Evolutionary conservation across 1,140 invertebrate genomes (phyloP), one percentile per base, ranked within the genome.

Genomic region (Parapsyche elsis): DNA sequence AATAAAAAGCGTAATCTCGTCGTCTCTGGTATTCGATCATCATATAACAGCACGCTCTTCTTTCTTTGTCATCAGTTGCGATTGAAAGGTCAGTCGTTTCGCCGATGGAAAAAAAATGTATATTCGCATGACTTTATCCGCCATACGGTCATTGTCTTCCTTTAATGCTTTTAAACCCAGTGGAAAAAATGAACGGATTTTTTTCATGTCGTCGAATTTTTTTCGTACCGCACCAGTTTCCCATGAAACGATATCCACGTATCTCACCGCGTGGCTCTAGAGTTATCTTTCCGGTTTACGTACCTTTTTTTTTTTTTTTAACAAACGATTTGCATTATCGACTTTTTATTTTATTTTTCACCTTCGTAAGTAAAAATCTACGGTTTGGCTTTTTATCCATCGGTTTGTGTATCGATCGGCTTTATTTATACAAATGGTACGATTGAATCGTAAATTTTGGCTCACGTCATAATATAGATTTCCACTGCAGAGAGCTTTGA

Each of bases 281-380:
- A 49, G 44, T 24, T 75, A 75, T 75, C 49, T 75, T 75, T 75
- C 73, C 73, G 73, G 73, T 75, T 75, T 26, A 23, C 0, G 16
- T 19, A 16, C 21, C 2, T 61, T 61, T 61, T 19, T 21, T 23
- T 26, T 67, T 67, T 75, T 57, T 74, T 46, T 30, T 53, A 1
- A 10, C 16, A 5, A 71, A 75, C 73, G 46, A 75, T 75, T 57
- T 23, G 73, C 44, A 57, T 75, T 75, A 75, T 75, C 44, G 73
- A 49, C 14, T 26, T 75, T 46, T 73, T 57, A 30, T 38, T 9
- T 74, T 16, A 16, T 71, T 71, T 30, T 46, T 24, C 12, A n/a
- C n/a, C 2, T 49, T 74, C 73, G 73, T 38, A 49, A 46, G n/a
- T 73, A 21, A 21, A 23, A 67, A 23, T 67, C 30, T 38, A 30